Conservation (phyloP, 2,888 invertebrate genomes). For the Pachycephus smyrnensis region DNA sequence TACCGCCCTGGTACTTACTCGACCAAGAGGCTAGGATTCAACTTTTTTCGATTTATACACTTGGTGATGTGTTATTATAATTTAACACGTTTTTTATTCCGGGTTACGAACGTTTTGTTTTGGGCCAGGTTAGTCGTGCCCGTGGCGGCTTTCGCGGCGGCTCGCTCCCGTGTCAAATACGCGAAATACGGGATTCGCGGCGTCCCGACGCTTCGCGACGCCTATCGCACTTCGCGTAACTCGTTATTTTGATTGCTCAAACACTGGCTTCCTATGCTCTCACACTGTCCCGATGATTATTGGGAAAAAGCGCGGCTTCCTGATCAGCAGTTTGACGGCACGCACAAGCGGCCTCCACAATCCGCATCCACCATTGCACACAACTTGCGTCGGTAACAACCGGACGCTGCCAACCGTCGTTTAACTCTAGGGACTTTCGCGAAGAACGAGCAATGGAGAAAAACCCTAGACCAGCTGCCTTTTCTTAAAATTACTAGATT, state of each 20-base stretch:
- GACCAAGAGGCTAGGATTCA: background rate
- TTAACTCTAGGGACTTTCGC: conserved; percentile 21
- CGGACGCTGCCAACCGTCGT: conserved; percentile 25
- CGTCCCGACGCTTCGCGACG: conserved; percentile 24
- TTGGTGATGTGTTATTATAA: background rate
- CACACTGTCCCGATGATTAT: background rate
- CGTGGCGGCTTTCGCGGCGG: conserved; percentile 1
- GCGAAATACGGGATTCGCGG: conserved; percentile 24
- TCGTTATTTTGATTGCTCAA: background rate
- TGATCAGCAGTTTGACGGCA: conserved; percentile 44
- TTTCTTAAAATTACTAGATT: background rate
- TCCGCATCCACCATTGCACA: conserved; percentile 48
- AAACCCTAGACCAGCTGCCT: background rate
- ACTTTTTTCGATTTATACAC: background rate
- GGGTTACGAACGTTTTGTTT: background rate
- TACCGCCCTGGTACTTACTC: conserved; percentile 45
- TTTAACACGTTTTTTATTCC: background rate
- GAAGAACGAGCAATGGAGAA: background rate
- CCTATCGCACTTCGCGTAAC: conserved; percentile 20
- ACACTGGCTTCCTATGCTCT: background rate
- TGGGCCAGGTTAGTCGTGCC: background rate
- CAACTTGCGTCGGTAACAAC: conserved; percentile 39
- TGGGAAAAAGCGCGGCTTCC: conserved; percentile 15
- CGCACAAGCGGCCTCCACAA: conserved; percentile 45
- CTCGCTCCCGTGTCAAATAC: conserved; percentile 30